Percentiles rank a stretch among this genome's conserved stretches.
phyloP scores from a whole-genome alignment of 2,888 invertebrate species.

The Thymelicus sylvestris region DNA sequence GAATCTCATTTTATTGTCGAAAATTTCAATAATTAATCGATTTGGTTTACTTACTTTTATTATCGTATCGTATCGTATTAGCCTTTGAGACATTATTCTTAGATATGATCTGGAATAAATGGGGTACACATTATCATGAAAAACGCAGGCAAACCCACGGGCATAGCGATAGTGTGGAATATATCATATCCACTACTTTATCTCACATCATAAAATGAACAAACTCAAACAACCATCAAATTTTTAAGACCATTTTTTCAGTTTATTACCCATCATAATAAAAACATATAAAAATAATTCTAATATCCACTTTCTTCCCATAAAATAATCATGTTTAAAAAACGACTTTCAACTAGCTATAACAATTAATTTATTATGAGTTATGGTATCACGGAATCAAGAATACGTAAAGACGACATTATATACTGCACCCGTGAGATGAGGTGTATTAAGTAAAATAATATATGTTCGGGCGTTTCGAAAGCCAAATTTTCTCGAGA shows the following conservation, averaged over 20 bases:
- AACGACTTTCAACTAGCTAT: conserved; percentile 30
- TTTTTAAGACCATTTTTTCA: not conserved
- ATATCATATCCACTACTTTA: no score
- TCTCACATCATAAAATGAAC: no score
- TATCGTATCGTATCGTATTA: no score
- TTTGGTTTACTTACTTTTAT: no score
- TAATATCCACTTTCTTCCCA: conserved; percentile 19
- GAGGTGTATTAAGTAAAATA: conserved; percentile 32
- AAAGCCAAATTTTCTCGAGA: conserved; percentile 33
- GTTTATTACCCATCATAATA: not conserved
- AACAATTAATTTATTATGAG: conserved; percentile 35
- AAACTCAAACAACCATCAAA: not conserved
- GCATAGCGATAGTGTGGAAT: no score
- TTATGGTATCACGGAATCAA: conserved; percentile 6
- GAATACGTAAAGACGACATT: conserved; percentile 22
- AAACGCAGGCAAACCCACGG: no score
- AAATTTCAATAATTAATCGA: no score
- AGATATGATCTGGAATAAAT: no score
- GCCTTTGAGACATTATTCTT: no score
- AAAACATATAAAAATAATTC: conserved; percentile 13
- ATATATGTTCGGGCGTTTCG: conserved; percentile 31
- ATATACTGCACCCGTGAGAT: conserved; percentile 24
- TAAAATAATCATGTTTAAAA: conserved; percentile 24
- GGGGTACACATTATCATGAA: no score
- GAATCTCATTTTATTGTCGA: not conserved